phyloP scores from a whole-genome alignment of 2,113 vertebrate species.

The Labeo catla region DNA sequence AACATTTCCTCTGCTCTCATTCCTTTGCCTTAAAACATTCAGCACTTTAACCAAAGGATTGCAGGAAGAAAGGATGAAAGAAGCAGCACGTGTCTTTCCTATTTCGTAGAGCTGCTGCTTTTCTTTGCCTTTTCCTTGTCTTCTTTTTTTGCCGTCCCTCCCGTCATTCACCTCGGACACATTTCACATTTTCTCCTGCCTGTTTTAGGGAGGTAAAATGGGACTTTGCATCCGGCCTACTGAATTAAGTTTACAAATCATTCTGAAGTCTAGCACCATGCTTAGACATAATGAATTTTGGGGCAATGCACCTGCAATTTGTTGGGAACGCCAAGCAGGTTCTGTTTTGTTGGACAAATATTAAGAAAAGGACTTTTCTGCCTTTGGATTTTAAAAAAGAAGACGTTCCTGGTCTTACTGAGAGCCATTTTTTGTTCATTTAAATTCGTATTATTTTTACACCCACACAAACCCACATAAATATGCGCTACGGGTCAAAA shows the following conservation, averaged over 20 bases:
- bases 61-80: slow-evolving; percentile 28
- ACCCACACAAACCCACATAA: no score
- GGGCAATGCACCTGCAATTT: background rate
- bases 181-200: background rate
- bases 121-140: background rate
- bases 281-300: background rate
- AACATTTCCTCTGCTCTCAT: slow-evolving; percentile 45
- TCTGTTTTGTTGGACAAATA: background rate
- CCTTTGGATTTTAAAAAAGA: background rate
- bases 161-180: background rate
- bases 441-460: no score
- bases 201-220: background rate
- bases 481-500: no score
- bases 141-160: background rate
- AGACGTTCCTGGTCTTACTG: background rate
- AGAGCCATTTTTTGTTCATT: background rate
- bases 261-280: background rate
- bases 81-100: background rate
- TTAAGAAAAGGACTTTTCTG: background rate
- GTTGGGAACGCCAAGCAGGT: background rate
- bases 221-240: background rate
- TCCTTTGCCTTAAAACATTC: slow-evolving; percentile 46
- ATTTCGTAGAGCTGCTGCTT: background rate
- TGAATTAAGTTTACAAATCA: background rate
- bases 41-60: slow-evolving; percentile 42